Base-by-base conservation (phyloP, 2,113 vertebrate species). In the Elaphurus davidianus region DNA sequence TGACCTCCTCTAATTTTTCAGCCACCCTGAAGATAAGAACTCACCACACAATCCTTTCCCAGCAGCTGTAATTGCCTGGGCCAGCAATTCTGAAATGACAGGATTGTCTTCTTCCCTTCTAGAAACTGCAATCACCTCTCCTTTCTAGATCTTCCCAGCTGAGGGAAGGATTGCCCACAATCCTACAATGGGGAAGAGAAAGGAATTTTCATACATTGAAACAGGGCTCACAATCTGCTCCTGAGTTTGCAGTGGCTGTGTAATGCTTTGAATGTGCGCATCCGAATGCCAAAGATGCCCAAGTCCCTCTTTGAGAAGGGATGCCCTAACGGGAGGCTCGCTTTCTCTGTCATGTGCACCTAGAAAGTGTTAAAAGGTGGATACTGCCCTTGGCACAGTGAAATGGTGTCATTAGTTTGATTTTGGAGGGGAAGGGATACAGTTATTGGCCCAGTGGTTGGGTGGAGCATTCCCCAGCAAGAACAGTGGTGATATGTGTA, bases 11-110 rank as follows among this genome's bases (percentile, higher is more conserved):
- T 94, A 30, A 54, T 89, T 91, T 85, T 85, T 81, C 50, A 94
- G 67, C 45, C 45, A 88, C 50, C 28, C 28, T 57, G 13, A 89
- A 94, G 96, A 98, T 97, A 97, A 97, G 62, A 90, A 28, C 43
- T 13, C n/a, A 6, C 28, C 55, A 3, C 6, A 47, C 82, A 54
- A 84, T 79, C 55, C 19, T 84, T 94, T 98, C 97, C 86, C 82
- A 79, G 71, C 33, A 95, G 19, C 85, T 59, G 5, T 30, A 36
- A 71, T 54, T 23, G 9, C 82, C 59, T 28, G 5, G 36, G 81
- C 60, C 54, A 30, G 60, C n/a, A 78, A 28, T 55, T 93, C 62
- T 59, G 76, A 90, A 74, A 78, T 15, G 59, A 40, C 2, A 54
- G 40, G n/a, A 36, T 14, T 15, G 9, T 23, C 23, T 57, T 40